A percentile compares a stretch with the other conserved stretches of the same genome.
Evolutionary conservation across 2,888 invertebrate genomes (phyloP).

Genomic region (Teinopalpus imperialis): DNA sequence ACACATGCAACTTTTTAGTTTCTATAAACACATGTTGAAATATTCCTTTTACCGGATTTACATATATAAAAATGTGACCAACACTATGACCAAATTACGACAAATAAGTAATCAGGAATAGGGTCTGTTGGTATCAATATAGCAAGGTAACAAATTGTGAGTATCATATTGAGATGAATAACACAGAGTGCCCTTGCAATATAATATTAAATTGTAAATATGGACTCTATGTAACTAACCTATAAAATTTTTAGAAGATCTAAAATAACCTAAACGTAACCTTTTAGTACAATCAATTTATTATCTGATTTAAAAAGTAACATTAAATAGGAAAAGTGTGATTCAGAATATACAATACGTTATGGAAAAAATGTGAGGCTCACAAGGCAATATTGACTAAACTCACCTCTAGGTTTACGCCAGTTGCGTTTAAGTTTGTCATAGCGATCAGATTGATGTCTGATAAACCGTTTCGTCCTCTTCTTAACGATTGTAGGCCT

Average conservation of each 20-base stretch:
- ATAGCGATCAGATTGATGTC: conserved; percentile 99
- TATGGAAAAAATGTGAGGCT: conserved; percentile 19
- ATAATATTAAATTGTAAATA: conserved; percentile 8
- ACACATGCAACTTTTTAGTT: too few species aligned
- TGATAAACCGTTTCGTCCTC: conserved; percentile 98
- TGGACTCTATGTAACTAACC: conserved; percentile 22
- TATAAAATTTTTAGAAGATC: conserved; percentile 9
- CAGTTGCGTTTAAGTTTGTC: conserved; percentile 97
- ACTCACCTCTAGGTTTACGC: conserved; percentile 97
- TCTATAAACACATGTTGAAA: too few species aligned
- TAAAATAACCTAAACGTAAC: too few species aligned
- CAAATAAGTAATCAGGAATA: conserved; percentile 57
- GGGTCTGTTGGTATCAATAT: conserved; percentile 60
- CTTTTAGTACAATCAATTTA: too few species aligned
- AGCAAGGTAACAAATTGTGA: conserved; percentile 80
- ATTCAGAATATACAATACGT: too few species aligned
- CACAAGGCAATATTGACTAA: neutral
- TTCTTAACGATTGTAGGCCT: conserved; percentile 97
- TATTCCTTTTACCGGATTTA: too few species aligned
- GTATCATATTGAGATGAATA: conserved; percentile 63
- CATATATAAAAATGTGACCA: conserved; percentile 48
- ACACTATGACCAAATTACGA: conserved; percentile 66
- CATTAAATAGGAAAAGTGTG: too few species aligned
- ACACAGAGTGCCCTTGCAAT: conserved; percentile 81
- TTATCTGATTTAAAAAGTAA: too few species aligned